phyloP scores from a whole-genome alignment of 2,797 vertebrate genomes.

The Cephalopachus bancanus region DNA sequence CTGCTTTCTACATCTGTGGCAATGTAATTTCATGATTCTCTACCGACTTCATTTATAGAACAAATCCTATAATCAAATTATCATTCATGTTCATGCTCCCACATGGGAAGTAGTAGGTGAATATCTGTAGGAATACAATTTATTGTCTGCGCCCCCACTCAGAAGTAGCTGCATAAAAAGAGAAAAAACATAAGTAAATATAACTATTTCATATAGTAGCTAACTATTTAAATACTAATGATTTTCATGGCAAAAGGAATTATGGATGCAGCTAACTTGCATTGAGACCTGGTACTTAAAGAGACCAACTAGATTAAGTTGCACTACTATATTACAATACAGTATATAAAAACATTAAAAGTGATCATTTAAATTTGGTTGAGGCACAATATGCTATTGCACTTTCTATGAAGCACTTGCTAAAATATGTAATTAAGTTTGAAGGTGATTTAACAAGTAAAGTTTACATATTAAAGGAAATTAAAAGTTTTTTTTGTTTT shows the following conservation, averaged over 20 bases:
- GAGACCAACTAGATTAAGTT: neutral
- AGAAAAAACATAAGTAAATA: conserved; percentile 55
- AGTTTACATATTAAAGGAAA: conserved; percentile 52
- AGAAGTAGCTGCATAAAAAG: conserved; percentile 91
- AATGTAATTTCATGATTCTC: conserved; percentile 33
- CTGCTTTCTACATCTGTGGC: conserved; percentile 12
- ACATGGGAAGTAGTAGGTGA: conserved; percentile 91
- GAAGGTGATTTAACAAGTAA: neutral
- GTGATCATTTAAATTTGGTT: conserved; percentile 22
- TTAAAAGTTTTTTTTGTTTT: neutral
- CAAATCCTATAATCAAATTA: conserved; percentile 13
- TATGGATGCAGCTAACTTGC: conserved; percentile 12
- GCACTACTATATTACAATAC: neutral
- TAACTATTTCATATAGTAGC: conserved; percentile 48
- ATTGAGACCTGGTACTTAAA: conserved; percentile 2
- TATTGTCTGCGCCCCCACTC: conserved; percentile 99
- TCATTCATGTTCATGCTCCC: conserved; percentile 90
- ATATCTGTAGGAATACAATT: conserved; percentile 96
- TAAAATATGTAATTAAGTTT: conserved; percentile 51
- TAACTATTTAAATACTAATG: conserved; percentile 57
- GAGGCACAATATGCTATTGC: neutral
- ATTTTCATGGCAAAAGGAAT: conserved; percentile 66
- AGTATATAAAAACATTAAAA: conserved; percentile 42
- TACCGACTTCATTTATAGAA: conserved; percentile 39
- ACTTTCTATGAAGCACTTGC: conserved; percentile 58